Percentiles rank a stretch among this genome's conserved stretches.
These are phyloP conservation scores for Hozukius guyotensis DNA, from an alignment of 2,797 vertebrate species.

Conservation along the genomic window DNA sequence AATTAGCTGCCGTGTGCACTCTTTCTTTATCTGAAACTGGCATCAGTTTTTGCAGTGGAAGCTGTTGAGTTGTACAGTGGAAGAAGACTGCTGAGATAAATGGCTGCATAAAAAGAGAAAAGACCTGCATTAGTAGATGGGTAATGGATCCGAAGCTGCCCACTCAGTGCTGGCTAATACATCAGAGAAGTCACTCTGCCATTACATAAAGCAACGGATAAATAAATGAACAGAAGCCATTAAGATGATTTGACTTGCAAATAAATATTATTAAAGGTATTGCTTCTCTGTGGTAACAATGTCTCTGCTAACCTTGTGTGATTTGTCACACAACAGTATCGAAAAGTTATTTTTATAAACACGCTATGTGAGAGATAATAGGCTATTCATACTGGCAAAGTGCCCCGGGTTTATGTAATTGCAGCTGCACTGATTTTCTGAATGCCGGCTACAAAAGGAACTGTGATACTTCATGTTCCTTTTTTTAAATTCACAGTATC, in stretches of 20 bases:
- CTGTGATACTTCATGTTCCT: background rate
- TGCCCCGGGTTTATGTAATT: background rate
- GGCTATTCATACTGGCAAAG: background rate
- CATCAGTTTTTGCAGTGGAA: background rate
- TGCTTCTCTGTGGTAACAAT: background rate
- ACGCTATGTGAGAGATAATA: background rate
- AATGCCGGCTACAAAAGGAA: background rate
- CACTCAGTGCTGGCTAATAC: slow-evolving; percentile 56
- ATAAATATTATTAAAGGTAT: slow-evolving; percentile 49
- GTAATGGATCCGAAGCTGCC: slow-evolving; percentile 66
- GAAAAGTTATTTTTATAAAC: slow-evolving; percentile 14
- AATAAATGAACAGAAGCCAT: slow-evolving; percentile 67
- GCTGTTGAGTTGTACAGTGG: slow-evolving; percentile 41
- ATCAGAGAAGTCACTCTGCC: slow-evolving; percentile 46
- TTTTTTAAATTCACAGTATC: background rate
- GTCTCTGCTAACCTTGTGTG: background rate
- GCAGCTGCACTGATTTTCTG: background rate
- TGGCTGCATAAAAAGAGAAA: slow-evolving; percentile 50
- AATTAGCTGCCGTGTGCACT: slow-evolving; percentile 6
- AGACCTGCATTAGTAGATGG: slow-evolving; percentile 62
- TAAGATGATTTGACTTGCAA: slow-evolving; percentile 65
- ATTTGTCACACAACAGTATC: slow-evolving; percentile 25
- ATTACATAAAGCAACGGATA: slow-evolving; percentile 44
- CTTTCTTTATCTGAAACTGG: slow-evolving; percentile 8
- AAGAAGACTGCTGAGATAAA: slow-evolving; percentile 52